Evolutionary conservation across 2,888 invertebrate genomes (phyloP).

Genomic region (Plagiodera versicolora): DNA sequence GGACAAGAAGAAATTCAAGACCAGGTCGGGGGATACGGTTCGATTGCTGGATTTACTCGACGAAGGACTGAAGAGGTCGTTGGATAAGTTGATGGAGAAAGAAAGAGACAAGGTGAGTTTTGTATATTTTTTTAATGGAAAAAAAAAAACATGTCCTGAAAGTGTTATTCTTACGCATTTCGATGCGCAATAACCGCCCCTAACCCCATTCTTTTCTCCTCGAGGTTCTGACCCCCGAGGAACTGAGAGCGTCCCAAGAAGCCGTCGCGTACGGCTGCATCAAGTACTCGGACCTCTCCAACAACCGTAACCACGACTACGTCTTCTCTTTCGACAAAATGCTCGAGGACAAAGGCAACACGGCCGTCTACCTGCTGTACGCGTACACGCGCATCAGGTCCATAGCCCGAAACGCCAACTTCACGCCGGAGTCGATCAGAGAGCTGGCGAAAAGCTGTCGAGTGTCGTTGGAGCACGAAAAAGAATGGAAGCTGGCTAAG

Average conservation of each 20-base stretch:
- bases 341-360: conserved; percentile 98
- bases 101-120: conserved; percentile 73
- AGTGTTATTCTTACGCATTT: too few relatives aligned
- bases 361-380: conserved; percentile 95
- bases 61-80: conserved; percentile 83
- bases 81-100: conserved; percentile 84
- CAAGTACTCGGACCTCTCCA: conserved; percentile 95
- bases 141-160: too few relatives aligned
- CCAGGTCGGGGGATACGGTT: conserved; percentile 94
- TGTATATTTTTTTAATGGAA: neutral
- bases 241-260: conserved; percentile 81
- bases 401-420: conserved; percentile 78
- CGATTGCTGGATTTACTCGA: conserved; percentile 80
- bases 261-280: conserved; percentile 98
- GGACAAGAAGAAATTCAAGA: conserved; percentile 99
- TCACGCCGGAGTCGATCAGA: conserved; percentile 64
- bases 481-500: conserved; percentile 94
- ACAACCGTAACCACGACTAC: conserved; percentile 92
- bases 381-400: conserved; percentile 92
- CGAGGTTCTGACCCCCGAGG: conserved; percentile 67
- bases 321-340: conserved; percentile 99
- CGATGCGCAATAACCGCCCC: too few relatives aligned
- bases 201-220: too few relatives aligned
- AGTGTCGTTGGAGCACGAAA: conserved; percentile 79
- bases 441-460: conserved; percentile 63